A percentile compares a stretch with the other conserved stretches of the same genome.
phyloP scores from a whole-genome alignment of 2,888 invertebrate species.

The Drosophila pseudotalamancana region DNA sequence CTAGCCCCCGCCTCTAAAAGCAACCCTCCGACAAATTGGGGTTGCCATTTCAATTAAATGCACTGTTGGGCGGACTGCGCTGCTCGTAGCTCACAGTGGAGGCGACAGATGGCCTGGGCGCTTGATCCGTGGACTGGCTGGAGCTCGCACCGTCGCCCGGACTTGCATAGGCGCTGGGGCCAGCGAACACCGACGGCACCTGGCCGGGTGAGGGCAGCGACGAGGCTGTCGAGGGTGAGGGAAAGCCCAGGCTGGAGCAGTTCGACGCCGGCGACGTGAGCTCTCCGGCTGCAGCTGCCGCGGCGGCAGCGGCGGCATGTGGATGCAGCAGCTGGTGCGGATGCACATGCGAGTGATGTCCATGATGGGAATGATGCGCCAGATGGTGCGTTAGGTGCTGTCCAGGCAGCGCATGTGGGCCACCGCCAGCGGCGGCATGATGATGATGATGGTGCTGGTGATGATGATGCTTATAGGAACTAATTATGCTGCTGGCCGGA shows the following conservation, averaged over 20 bases:
- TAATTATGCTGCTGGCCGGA: constrained; percentile 82
- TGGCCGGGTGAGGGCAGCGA: constrained; percentile 80
- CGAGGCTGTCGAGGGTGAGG: constrained; percentile 71
- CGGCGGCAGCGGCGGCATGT: constrained; percentile 29
- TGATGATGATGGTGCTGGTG: constrained; percentile 26
- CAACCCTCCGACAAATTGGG: constrained; percentile 69
- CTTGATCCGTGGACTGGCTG: constrained; percentile 30
- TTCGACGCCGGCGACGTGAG: constrained; percentile 74
- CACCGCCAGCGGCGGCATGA: constrained; percentile 50
- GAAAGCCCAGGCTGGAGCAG: constrained; percentile 70
- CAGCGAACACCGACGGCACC: constrained; percentile 44
- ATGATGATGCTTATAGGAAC: constrained; percentile 82
- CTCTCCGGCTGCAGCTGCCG: constrained; percentile 29
- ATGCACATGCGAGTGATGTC: constrained; percentile 52
- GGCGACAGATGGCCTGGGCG: constrained; percentile 27
- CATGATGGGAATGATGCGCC: constrained; percentile 48
- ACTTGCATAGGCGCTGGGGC: constrained; percentile 13
- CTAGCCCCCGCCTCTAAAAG: constrained; percentile 11
- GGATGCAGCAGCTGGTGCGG: constrained; percentile 57
- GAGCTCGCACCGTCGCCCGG: too few species aligned
- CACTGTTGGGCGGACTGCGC: constrained; percentile 77
- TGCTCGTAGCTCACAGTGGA: constrained; percentile 73
- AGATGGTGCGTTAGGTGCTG: constrained; percentile 57
- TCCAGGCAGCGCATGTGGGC: constrained; percentile 42
- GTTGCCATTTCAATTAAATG: constrained; percentile 81